These are phyloP conservation scores for Xestobium rufovillosum DNA, from an alignment of 2,888 invertebrate genomes.

Conservation along the genomic window DNA sequence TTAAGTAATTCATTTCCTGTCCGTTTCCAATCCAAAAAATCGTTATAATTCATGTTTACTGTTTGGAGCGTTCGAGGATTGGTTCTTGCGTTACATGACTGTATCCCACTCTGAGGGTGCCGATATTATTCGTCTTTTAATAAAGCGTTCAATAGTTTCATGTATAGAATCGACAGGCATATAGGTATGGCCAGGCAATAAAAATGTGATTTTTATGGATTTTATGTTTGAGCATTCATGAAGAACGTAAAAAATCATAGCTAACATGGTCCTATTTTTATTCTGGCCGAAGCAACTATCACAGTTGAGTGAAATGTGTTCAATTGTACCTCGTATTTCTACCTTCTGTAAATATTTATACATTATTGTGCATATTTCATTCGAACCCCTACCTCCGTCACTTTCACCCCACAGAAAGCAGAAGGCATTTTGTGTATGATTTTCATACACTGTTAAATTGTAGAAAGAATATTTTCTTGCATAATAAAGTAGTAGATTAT, in stretches of 20 bases:
- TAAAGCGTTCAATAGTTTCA: slow-evolving; percentile 23
- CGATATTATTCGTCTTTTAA: slow-evolving; percentile 24
- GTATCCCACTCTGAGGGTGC: slow-evolving; percentile 26
- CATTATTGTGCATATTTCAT: no score
- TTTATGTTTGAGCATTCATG: no score
- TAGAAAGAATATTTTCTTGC: slow-evolving; percentile 21
- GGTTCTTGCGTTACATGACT: slow-evolving; percentile 21
- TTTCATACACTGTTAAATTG: slow-evolving; percentile 23
- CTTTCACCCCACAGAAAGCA: slow-evolving; percentile 26
- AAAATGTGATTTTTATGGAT: slow-evolving; percentile 16
- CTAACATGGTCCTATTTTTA: no score
- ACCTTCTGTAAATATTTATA: no score
- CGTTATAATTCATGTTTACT: no score
- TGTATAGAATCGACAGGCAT: slow-evolving; percentile 30
- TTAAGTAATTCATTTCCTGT: no score
- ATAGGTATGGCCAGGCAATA: slow-evolving; percentile 30
- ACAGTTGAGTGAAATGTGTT: no score
- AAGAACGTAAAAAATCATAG: no score
- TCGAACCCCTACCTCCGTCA: no score
- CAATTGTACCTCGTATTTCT: no score
- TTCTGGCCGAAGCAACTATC: no score
- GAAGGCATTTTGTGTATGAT: slow-evolving; percentile 16
- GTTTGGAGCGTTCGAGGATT: slow-evolving; percentile 18
- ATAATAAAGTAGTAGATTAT: slow-evolving; percentile 23
- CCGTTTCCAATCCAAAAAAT: no score